Evolutionary conservation across 2,797 vertebrate species (phyloP).

Genomic region (Lutra lutra): DNA sequence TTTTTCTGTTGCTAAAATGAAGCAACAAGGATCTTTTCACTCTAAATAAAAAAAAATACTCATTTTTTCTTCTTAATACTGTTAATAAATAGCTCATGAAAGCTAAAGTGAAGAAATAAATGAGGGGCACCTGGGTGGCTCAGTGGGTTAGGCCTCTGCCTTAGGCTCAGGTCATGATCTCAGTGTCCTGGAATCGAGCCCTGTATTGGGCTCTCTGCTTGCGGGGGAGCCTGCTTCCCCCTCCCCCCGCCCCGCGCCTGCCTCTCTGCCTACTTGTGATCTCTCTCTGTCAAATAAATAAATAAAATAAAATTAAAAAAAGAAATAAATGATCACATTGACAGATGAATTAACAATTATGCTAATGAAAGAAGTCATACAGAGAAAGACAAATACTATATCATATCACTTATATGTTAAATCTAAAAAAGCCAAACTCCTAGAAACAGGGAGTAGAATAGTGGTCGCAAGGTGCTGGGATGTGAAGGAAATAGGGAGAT

Average conservation of each 20-base stretch:
- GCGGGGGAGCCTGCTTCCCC: too few relatives aligned
- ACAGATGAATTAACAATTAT: neutral
- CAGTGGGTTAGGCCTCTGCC: too few relatives aligned
- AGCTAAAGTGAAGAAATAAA: conserved; percentile 14
- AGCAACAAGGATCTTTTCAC: neutral
- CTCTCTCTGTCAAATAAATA: too few relatives aligned
- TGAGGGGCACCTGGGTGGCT: neutral
- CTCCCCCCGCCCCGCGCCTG: too few relatives aligned
- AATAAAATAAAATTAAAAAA: neutral
- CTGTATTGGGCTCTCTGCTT: too few relatives aligned
- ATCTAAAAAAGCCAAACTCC: neutral
- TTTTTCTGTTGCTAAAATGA: neutral
- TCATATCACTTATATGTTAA: neutral
- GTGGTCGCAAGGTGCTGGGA: neutral
- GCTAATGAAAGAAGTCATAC: neutral
- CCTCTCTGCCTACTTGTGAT: too few relatives aligned
- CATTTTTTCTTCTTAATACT: neutral
- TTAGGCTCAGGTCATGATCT: too few relatives aligned
- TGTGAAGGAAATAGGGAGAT: neutral
- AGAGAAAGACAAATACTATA: neutral
- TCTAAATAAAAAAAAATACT: neutral
- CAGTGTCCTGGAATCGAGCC: too few relatives aligned
- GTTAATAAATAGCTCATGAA: neutral
- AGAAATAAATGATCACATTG: neutral
- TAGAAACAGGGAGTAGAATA: neutral